Percentiles rank a stretch among this genome's conserved stretches.
Evolutionary conservation across 2,888 invertebrate genomes (phyloP).

Genomic region (Halictus quadricinctus): DNA sequence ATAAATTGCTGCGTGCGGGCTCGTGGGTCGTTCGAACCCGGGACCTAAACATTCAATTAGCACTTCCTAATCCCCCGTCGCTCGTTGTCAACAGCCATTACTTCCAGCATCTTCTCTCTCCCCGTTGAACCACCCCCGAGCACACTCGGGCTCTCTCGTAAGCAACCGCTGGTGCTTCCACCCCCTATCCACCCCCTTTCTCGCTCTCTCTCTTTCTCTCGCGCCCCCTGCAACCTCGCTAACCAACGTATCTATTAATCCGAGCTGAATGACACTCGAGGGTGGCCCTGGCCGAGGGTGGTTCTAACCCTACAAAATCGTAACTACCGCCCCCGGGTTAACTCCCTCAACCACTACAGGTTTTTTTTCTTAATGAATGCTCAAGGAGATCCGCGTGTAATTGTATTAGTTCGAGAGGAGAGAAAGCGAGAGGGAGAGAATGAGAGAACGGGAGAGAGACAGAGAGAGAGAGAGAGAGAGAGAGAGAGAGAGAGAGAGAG

Average conservation of each 20-base stretch:
- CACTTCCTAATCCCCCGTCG: slow-evolving; percentile 80
- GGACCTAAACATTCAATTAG: slow-evolving; percentile 82
- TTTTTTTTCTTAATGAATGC: slow-evolving; percentile 78
- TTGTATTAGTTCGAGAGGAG: slow-evolving; percentile 78
- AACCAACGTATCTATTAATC: slow-evolving; percentile 81
- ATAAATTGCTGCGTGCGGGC: slow-evolving; percentile 70
- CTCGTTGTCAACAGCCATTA: slow-evolving; percentile 81
- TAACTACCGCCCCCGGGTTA: slow-evolving; percentile 69
- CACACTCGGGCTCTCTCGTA: slow-evolving; percentile 56
- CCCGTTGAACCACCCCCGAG: slow-evolving; percentile 61
- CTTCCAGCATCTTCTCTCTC: slow-evolving; percentile 81
- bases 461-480: slow-evolving; percentile 21
- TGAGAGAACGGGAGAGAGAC: too few species aligned
- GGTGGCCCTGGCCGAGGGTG: slow-evolving; percentile 69
- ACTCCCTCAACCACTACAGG: slow-evolving; percentile 70
- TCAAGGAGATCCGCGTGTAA: slow-evolving; percentile 75
- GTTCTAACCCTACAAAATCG: slow-evolving; percentile 77
- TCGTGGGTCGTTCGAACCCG: slow-evolving; percentile 49
- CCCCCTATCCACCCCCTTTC: slow-evolving; percentile 14
- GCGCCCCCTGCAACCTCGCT: slow-evolving; percentile 59
- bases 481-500: slow-evolving; percentile 1
- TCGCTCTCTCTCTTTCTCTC: slow-evolving; percentile 46
- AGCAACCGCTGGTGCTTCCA: slow-evolving; percentile 40
- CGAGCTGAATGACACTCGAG: slow-evolving; percentile 80
- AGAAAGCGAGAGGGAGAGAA: not conserved